Evolutionary conservation across 2,113 vertebrate species (phyloP), one percentile per base, ranked within the genome.

Genomic region (Bufo bufo): DNA sequence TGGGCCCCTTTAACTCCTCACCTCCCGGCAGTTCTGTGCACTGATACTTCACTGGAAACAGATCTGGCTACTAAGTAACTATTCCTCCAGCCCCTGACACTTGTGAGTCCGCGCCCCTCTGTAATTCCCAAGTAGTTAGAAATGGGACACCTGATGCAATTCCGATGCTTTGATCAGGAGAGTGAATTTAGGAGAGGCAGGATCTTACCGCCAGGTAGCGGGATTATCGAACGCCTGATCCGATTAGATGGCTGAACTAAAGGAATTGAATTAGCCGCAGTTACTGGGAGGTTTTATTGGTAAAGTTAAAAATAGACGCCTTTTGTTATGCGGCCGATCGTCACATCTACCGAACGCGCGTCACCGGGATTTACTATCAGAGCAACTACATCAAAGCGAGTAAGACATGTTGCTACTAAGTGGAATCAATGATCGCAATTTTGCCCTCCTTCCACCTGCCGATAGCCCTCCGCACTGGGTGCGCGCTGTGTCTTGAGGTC

Each of bases 141-240:
- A 81, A 23, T 56, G 56, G 49, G 79, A 2, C 13, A 66, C 17
- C 14, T 59, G 77, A 83, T 63, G 77, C 59, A 77, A 83, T 66
- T 56, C 71, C 9, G 75, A 47, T 87, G 20, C 88, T 72, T 77
- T 87, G 65, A 88, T 49, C 50, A 16, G 9, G 3, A 81, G 2
- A 79, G 72, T 47, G 82, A 90, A 90, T 90, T 82, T 50, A 88
- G 12, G 61, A 90, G 69, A 82, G 13, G n/a, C 74, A 65, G 85
- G 77, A 77, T 54, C 13, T 89, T 89, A 78, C 85, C 86, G 49
- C 5, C 13, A 90, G 56, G 81, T 4, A 63, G 33, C 59, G 65
- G 84, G 75, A 89, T 81, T 33, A 77, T 87, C 52, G 49, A 77
- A 20, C 9, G 19, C 84, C 80, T 86, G 59, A 89, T 72, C 43